A percentile compares a stretch with the other conserved stretches of the same genome.
Conservation (phyloP, 2,888 invertebrate genomes). For the Chymomyza fuscimana region DNA sequence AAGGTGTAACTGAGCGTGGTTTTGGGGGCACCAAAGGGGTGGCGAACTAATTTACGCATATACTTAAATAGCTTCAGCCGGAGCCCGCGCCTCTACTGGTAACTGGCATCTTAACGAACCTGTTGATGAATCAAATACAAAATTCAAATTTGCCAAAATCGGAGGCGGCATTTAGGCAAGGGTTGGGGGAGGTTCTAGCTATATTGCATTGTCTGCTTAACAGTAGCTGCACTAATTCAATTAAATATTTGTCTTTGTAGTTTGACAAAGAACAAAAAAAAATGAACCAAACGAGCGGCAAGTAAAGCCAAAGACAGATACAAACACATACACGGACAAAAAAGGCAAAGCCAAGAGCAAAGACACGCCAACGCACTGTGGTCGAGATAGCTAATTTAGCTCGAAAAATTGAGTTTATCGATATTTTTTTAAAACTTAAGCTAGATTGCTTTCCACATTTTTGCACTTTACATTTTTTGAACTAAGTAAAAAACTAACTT, state of each 20-base stretch:
- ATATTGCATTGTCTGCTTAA: slow-evolving; percentile 63
- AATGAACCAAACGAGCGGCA: slow-evolving; percentile 53
- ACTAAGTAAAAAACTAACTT: too few relatives aligned
- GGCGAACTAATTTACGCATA: slow-evolving; percentile 12
- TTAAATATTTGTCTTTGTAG: slow-evolving; percentile 74
- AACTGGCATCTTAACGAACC: slow-evolving; percentile 60
- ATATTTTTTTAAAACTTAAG: too few relatives aligned
- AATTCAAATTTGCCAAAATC: slow-evolving; percentile 56
- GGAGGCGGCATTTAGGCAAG: slow-evolving; percentile 7
- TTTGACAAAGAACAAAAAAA: slow-evolving; percentile 33
- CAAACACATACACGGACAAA: slow-evolving; percentile 12
- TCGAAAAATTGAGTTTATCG: too few relatives aligned
- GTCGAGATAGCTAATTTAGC: too few relatives aligned
- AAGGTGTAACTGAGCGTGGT: slow-evolving; percentile 15
- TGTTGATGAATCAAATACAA: slow-evolving; percentile 65
- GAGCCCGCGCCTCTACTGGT: neutral
- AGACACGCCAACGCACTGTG: too few relatives aligned
- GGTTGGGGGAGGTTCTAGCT: too few relatives aligned
- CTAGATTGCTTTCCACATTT: too few relatives aligned
- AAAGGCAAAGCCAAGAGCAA: slow-evolving; percentile 28
- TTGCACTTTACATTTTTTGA: too few relatives aligned
- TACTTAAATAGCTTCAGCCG: neutral
- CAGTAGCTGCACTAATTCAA: slow-evolving; percentile 72
- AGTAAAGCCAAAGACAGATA: slow-evolving; percentile 43
- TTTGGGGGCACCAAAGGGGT: slow-evolving; percentile 4